Conservation (phyloP, 2,888 invertebrate species). For the Rutpela maculata region DNA sequence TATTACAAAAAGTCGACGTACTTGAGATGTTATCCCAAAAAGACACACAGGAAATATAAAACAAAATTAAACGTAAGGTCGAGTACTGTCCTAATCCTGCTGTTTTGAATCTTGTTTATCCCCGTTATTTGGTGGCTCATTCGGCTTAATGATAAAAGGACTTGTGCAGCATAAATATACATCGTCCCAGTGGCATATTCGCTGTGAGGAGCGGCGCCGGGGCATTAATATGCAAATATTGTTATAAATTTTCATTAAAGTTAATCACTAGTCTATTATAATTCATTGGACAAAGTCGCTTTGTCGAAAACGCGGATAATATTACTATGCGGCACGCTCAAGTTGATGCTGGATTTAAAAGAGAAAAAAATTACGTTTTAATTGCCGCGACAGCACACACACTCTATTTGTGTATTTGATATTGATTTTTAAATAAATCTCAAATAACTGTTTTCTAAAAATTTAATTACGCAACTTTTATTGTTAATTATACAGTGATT, state of each 20-base stretch:
- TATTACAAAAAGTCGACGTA: too few species aligned
- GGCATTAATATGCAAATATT: slow-evolving; percentile 43
- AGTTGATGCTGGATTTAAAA: not conserved
- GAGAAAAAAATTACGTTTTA: not conserved
- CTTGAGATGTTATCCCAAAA: not conserved
- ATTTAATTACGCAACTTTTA: too few species aligned
- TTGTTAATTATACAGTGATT: too few species aligned
- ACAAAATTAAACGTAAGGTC: not conserved
- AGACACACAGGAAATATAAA: not conserved
- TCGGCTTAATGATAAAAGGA: slow-evolving; percentile 2
- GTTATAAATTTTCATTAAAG: slow-evolving; percentile 45
- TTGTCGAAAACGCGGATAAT: not conserved
- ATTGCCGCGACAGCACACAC: not conserved
- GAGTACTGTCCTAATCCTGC: slow-evolving; percentile 7
- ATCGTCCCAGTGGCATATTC: not conserved
- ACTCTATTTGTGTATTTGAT: not conserved
- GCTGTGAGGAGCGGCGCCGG: not conserved
- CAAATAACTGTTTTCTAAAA: too few species aligned
- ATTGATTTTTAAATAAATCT: too few species aligned
- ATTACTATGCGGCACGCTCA: not conserved
- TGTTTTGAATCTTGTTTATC: not conserved
- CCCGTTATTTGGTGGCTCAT: not conserved
- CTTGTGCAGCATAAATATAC: slow-evolving; percentile 1
- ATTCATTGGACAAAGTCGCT: slow-evolving; percentile 32
- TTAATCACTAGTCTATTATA: slow-evolving; percentile 41